These are phyloP conservation scores for Meta bourneti DNA, from an alignment of 2,888 invertebrate species.

Conservation along the genomic window DNA sequence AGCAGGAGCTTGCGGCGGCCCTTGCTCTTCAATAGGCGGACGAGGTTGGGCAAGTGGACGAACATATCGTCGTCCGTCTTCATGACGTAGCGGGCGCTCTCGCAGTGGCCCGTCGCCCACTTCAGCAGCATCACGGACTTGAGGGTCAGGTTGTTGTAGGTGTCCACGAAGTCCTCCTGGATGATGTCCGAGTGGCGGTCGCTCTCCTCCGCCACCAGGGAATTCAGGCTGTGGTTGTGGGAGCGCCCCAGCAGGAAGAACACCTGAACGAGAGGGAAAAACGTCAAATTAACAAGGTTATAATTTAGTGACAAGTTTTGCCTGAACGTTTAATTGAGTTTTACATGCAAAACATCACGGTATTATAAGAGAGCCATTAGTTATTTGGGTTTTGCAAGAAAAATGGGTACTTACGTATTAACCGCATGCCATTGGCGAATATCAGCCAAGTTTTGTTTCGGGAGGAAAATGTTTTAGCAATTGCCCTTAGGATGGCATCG, in stretches of 20 bases:
- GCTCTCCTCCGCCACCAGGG: constrained; percentile 86
- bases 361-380: no score
- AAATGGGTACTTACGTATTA: no score
- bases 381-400: no score
- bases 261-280: constrained; percentile 79
- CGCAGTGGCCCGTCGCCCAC: constrained; percentile 84
- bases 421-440: no score
- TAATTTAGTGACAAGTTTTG: not conserved
- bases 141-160: constrained; percentile 91
- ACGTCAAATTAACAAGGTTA: constrained; percentile 28
- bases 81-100: constrained; percentile 66
- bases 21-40: constrained; percentile 58
- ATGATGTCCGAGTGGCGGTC: constrained; percentile 88
- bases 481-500: no score
- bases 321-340: no score
- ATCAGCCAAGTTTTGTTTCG: no score
- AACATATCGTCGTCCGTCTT: constrained; percentile 77
- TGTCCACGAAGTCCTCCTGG: constrained; percentile 90
- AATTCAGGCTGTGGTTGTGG: constrained; percentile 84
- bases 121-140: constrained; percentile 92
- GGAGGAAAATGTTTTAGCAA: no score
- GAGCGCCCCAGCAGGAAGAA: constrained; percentile 85
- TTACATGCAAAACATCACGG: no score
- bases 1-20: constrained; percentile 56
- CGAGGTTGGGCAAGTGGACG: constrained; percentile 75